Conservation (phyloP, 2,888 invertebrate species). For the Heterodera filipjevi region DNA sequence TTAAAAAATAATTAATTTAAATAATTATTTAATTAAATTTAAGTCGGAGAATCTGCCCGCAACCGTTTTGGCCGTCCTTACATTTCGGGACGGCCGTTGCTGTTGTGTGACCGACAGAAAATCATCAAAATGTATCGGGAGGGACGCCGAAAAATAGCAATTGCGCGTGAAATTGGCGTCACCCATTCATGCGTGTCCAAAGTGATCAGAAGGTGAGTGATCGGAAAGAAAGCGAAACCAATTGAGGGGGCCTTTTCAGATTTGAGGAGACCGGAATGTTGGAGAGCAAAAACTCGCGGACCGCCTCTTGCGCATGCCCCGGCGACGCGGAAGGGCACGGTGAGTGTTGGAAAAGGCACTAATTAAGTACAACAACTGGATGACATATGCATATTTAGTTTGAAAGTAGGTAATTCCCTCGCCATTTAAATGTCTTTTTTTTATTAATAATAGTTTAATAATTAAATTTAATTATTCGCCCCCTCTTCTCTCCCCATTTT, state of each 20-base stretch:
- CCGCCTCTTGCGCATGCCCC: constrained; percentile 58
- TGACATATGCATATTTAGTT: too few relatives aligned
- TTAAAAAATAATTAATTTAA: background rate
- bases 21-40: constrained; percentile 27
- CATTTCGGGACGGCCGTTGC: constrained; percentile 56
- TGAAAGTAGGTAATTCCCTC: too few relatives aligned
- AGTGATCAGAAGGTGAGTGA: constrained; percentile 48
- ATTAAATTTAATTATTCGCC: background rate
- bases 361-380: background rate
- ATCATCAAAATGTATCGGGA: constrained; percentile 53
- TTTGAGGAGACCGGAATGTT: constrained; percentile 56
- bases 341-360: constrained; percentile 1
- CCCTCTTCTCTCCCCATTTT: too few relatives aligned
- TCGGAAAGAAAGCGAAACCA: background rate
- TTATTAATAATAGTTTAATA: too few relatives aligned
- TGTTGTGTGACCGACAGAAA: constrained; percentile 54
- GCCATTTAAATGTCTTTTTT: too few relatives aligned
- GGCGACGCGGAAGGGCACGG: constrained; percentile 51
- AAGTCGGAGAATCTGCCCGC: constrained; percentile 50
- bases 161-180: constrained; percentile 55
- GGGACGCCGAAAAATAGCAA: constrained; percentile 56
- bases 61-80: constrained; percentile 59
- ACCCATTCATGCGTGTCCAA: constrained; percentile 60
- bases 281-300: constrained; percentile 52
- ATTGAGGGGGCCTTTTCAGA: constrained; percentile 30